Percentiles rank a stretch among this genome's conserved stretches.
Evolutionary conservation across 2,888 invertebrate genomes (phyloP).

Genomic region (Campoplex nolae): DNA sequence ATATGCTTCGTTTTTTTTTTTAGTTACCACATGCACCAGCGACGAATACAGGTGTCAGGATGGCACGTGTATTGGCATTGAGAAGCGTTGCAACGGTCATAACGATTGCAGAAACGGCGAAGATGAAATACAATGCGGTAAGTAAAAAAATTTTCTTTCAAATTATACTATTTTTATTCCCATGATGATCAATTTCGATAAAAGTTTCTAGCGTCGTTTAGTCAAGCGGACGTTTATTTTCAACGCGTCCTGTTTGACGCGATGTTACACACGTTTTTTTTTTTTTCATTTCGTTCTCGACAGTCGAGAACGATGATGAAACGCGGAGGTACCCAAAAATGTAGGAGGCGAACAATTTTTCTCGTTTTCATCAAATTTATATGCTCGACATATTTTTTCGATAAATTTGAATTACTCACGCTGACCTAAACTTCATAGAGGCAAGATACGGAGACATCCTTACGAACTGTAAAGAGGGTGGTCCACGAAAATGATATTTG

Average conservation of each 20-base stretch:
- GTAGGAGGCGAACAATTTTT: constrained; percentile 20
- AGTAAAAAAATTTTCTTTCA: constrained; percentile 71
- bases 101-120: constrained; percentile 86
- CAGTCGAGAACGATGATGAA: constrained; percentile 27
- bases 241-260: background rate
- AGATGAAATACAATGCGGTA: constrained; percentile 86
- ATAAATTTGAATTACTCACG: constrained; percentile 60
- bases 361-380: constrained; percentile 52
- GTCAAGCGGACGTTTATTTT: background rate
- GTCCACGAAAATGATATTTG: constrained; percentile 16
- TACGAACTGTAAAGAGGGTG: constrained; percentile 11
- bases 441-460: constrained; percentile 19
- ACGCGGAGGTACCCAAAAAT: constrained; percentile 6
- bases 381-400: constrained; percentile 58
- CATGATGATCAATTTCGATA: background rate
- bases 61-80: constrained; percentile 85
- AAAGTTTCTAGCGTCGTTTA: background rate
- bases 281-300: constrained; percentile 43
- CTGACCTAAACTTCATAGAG: constrained; percentile 53
- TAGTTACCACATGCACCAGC: constrained; percentile 83
- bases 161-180: background rate
- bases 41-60: constrained; percentile 87
- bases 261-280: background rate
- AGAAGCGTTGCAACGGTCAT: constrained; percentile 85
- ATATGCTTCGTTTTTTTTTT: constrained; percentile 64